phyloP scores from a whole-genome alignment of 2,113 vertebrate genomes.

The Miniopterus natalensis region DNA sequence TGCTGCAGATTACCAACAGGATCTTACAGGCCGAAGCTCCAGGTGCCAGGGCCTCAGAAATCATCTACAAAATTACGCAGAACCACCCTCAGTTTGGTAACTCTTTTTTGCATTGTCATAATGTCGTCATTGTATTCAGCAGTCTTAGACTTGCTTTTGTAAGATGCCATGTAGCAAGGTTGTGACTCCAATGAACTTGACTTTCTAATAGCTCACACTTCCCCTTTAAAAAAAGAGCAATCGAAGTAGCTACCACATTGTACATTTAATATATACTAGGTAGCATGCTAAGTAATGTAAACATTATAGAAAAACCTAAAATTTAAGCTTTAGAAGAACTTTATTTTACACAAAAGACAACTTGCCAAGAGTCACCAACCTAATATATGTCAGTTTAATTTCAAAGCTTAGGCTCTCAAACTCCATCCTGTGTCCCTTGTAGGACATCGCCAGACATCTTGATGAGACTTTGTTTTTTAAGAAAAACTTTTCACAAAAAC shows the following conservation, averaged over 20 bases:
- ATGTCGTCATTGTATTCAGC: background rate
- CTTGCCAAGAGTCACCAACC: background rate
- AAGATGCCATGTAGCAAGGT: background rate
- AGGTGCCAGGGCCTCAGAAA: constrained; percentile 87
- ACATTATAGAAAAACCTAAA: background rate
- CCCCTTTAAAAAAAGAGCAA: background rate
- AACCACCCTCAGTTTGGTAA: constrained; percentile 92
- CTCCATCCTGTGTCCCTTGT: background rate
- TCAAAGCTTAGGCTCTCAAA: background rate
- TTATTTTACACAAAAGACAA: background rate
- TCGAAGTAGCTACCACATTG: background rate
- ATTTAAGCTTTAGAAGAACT: background rate
- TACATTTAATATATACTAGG: background rate
- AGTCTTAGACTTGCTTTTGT: background rate
- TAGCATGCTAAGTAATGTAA: background rate
- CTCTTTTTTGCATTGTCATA: background rate
- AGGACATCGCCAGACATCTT: background rate
- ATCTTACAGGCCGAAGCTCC: constrained; percentile 89
- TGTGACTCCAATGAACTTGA: background rate
- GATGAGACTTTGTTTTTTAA: background rate
- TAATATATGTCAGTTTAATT: background rate
- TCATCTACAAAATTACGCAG: constrained; percentile 91
- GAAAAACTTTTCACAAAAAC: background rate
- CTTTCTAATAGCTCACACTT: background rate
- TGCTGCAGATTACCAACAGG: constrained; percentile 93